A percentile compares a stretch with the other conserved stretches of the same genome.
phyloP scores from a whole-genome alignment of 2,888 invertebrate genomes.

The Automeris io region DNA sequence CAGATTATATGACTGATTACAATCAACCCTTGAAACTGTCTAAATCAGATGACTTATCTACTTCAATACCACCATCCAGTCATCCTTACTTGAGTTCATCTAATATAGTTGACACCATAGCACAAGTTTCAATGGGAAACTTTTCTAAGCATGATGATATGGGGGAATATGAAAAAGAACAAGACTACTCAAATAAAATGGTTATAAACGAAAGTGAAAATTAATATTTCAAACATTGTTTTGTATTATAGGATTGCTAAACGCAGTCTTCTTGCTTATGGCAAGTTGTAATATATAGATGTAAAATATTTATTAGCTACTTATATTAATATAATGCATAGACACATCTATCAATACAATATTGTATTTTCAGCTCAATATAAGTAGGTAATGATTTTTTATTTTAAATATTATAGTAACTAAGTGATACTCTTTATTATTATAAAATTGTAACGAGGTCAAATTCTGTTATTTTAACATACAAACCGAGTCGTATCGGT shows the following conservation, averaged over 20 bases:
- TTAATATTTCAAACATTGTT: slow-evolving; percentile 15
- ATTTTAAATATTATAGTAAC: no score
- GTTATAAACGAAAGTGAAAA: slow-evolving; percentile 43
- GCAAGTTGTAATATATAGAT: background rate
- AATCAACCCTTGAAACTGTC: slow-evolving; percentile 78
- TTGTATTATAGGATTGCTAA: background rate
- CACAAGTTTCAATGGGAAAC: slow-evolving; percentile 63
- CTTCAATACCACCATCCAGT: slow-evolving; percentile 65
- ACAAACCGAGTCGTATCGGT: no score
- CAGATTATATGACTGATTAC: slow-evolving; percentile 66
- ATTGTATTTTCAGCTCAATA: no score
- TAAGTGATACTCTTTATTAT: no score
- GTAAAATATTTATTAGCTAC: no score
- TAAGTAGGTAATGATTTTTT: no score
- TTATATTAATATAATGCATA: no score
- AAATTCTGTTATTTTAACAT: no score
- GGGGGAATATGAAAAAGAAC: slow-evolving; percentile 58
- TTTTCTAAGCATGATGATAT: slow-evolving; percentile 61
- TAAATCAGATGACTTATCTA: slow-evolving; percentile 73
- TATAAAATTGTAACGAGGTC: no score
- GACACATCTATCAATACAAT: no score
- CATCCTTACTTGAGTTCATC: slow-evolving; percentile 58
- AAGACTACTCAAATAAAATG: slow-evolving; percentile 52
- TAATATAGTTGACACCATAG: slow-evolving; percentile 60
- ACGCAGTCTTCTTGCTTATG: background rate